Evolutionary conservation across 2,797 vertebrate genomes (phyloP).

Genomic region (Ptychobarbus kaznakovi): DNA sequence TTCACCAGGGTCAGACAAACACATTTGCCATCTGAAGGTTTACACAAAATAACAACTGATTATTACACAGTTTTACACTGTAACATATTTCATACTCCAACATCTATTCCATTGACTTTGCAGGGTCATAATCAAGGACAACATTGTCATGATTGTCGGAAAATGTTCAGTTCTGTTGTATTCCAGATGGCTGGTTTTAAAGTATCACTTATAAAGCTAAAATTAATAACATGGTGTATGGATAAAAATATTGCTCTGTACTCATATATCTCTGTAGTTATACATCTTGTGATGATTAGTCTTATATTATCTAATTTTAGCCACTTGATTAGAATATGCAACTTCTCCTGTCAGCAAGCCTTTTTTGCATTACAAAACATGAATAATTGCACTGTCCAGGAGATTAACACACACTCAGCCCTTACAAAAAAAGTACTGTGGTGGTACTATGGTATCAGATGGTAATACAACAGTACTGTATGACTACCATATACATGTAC

Average conservation of each 20-base stretch:
- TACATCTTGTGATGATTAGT: slow-evolving; percentile 45
- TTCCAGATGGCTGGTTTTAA: slow-evolving; percentile 47
- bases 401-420: slow-evolving; percentile 40
- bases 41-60: slow-evolving; percentile 61
- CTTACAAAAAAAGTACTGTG: slow-evolving; percentile 30
- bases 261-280: slow-evolving; percentile 7
- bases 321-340: slow-evolving; percentile 18
- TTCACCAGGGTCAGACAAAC: slow-evolving; percentile 56
- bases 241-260: slow-evolving; percentile 65
- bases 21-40: slow-evolving; percentile 57
- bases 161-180: slow-evolving; percentile 42
- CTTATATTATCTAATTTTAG: slow-evolving; percentile 44
- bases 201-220: slow-evolving; percentile 55
- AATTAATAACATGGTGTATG: slow-evolving; percentile 48
- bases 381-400: slow-evolving; percentile 31
- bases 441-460: slow-evolving; percentile 9
- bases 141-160: slow-evolving; percentile 55
- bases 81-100: slow-evolving; percentile 52
- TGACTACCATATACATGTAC: neutral
- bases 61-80: slow-evolving; percentile 53
- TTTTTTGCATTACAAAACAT: slow-evolving; percentile 32
- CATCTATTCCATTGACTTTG: slow-evolving; percentile 41
- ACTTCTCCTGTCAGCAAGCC: slow-evolving; percentile 25
- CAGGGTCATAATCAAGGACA: slow-evolving; percentile 49
- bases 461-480: neutral